Percentiles rank a stretch among this genome's conserved stretches.
Evolutionary conservation across 2,113 vertebrate genomes (phyloP).

Genomic region (Atrichornis clamosus): DNA sequence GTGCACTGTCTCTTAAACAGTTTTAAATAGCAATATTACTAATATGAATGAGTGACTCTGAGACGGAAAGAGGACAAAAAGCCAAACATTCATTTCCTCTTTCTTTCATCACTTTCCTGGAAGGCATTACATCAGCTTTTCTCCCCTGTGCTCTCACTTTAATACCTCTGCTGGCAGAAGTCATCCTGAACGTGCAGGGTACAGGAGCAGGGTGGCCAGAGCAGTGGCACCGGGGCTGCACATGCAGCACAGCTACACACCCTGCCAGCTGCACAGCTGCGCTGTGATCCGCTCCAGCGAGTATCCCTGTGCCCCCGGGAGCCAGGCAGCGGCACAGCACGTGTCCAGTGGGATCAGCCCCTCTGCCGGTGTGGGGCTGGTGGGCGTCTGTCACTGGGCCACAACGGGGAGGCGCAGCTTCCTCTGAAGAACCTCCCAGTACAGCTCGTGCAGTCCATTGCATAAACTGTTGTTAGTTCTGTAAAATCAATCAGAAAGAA

Average conservation of each 20-base stretch:
- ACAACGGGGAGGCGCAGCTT: background rate
- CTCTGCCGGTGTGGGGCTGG: fast-evolving
- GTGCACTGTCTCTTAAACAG: background rate
- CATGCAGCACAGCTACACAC: fast-evolving
- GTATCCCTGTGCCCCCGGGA: background rate
- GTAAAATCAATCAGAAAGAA: background rate
- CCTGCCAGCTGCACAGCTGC: background rate
- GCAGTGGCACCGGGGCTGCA: fast-evolving
- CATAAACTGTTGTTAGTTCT: background rate
- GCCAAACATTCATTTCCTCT: background rate
- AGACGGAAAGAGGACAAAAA: background rate
- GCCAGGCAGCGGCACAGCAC: fast-evolving
- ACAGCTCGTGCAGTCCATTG: background rate
- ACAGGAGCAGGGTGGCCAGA: background rate
- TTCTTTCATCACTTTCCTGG: background rate
- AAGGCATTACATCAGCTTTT: background rate
- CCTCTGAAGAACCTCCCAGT: background rate
- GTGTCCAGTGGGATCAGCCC: fast-evolving
- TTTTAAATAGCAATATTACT: background rate
- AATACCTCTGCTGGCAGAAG: background rate
- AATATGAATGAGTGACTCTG: background rate
- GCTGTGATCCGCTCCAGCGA: background rate
- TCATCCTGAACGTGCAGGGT: background rate
- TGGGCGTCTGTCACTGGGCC: background rate
- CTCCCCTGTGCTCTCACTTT: background rate